Percentiles rank a stretch among this genome's conserved stretches.
Conservation (phyloP, 2,113 vertebrate species). For the Ptilorrhoa leucosticta region DNA sequence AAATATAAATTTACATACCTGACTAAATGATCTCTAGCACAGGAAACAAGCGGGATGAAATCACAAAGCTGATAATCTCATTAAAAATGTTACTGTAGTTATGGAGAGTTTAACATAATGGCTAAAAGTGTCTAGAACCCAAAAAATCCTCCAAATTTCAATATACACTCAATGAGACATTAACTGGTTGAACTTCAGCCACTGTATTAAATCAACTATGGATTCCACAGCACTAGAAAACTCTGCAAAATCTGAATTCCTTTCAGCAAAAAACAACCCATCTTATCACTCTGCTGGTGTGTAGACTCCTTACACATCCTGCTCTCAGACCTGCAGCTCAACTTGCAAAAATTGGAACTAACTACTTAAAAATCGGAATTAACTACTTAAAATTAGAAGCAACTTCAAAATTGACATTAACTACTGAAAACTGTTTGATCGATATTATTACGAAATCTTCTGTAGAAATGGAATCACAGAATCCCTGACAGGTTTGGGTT, state of each 20-base stretch:
- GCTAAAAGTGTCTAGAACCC: background rate
- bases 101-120: background rate
- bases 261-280: background rate
- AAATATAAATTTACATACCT: background rate
- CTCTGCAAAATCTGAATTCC: background rate
- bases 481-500: background rate
- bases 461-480: too few species aligned
- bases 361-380: background rate
- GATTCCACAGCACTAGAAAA: background rate
- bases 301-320: background rate
- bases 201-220: background rate
- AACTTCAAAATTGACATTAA: background rate
- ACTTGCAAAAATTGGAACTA: background rate
- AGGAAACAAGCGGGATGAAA: background rate
- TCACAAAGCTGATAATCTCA: background rate
- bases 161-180: background rate
- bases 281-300: background rate
- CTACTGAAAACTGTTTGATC: background rate
- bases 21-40: background rate
- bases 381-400: background rate
- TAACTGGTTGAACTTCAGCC: background rate
- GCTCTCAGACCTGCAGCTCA: background rate
- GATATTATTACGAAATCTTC: too few species aligned
- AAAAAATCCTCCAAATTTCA: background rate
- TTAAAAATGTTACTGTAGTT: background rate